Base-by-base conservation (phyloP, 2,113 vertebrate species). In the Odocoileus virginianus region DNA sequence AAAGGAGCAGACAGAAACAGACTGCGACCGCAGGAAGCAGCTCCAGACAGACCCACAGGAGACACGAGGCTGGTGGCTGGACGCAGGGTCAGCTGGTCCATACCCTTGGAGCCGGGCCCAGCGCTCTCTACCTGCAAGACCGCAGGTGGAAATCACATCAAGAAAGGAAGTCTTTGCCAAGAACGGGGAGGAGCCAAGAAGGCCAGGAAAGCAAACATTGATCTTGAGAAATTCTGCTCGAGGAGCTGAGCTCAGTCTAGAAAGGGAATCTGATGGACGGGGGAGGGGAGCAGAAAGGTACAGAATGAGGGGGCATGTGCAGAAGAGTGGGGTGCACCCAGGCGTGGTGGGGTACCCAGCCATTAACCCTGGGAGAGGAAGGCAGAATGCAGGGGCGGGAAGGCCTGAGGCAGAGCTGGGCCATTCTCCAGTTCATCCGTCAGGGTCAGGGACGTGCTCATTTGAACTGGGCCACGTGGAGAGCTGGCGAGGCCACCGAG, bases 401-500 rank as follows among this genome's bases (percentile, higher is more conserved):
- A 83, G 14, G 45, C 15, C 71, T 17, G 50, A 27, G 21, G 61
- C 4, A 13, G 25, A 64, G 33, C 25, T 6, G 19, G 96, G 83
- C 78, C 45, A 43, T 57, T 47, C 87, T 82, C 55, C 27, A 55
- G 52, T 50, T n/a, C 74, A 82, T 4, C 12, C 1, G 0, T 28
- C 57, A 50, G 60, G 3, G 17, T 19, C 64, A 55, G 55, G 3
- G 17, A 84, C 7, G 8, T 3, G n/a, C 54, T 52, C 54, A 0
- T 58, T 54, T 30, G 87, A 76, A n/a, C 60, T 6, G 21, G 9
- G 79, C 74, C 55, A 55, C 21, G 13, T 45, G 1, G 36, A 94
- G 57, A 96, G 45, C 96, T 50, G 23, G 89, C 54, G 55, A 94
- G 89, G 95, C 97, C 96, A 97, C 97, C 36, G 82, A 98, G 89